Percentiles rank a stretch among this genome's conserved stretches.
Evolutionary conservation across 2,113 vertebrate species (phyloP).

Genomic region (Urocitellus parryii): DNA sequence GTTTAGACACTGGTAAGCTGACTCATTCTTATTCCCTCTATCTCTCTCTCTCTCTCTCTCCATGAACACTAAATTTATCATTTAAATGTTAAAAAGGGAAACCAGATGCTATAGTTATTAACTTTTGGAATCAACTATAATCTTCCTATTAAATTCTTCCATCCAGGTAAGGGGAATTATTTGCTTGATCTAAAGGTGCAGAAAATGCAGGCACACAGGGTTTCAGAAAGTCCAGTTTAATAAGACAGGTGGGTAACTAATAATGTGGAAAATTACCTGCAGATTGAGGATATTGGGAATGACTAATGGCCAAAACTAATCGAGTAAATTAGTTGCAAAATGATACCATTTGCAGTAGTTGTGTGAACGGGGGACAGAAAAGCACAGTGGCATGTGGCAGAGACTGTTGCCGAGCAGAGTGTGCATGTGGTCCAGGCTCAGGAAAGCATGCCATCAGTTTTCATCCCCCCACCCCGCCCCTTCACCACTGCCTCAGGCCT

Average conservation of each 20-base stretch:
- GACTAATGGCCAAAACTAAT: slow-evolving; percentile 93
- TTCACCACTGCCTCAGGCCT: neutral
- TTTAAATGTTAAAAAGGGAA: slow-evolving; percentile 89
- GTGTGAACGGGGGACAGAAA: slow-evolving; percentile 85
- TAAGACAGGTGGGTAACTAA: slow-evolving; percentile 94
- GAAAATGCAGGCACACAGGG: slow-evolving; percentile 89
- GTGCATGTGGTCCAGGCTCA: slow-evolving; percentile 86
- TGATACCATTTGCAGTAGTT: slow-evolving; percentile 91
- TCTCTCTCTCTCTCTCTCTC: slow-evolving; percentile 76
- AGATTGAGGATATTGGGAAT: slow-evolving; percentile 93
- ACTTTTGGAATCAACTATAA: slow-evolving; percentile 90
- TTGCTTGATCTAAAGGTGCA: slow-evolving; percentile 90
- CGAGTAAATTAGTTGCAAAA: slow-evolving; percentile 93
- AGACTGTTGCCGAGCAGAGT: slow-evolving; percentile 77
- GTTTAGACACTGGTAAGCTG: slow-evolving; percentile 78
- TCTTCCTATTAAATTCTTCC: slow-evolving; percentile 91
- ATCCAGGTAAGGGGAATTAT: slow-evolving; percentile 91
- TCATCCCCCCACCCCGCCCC: neutral
- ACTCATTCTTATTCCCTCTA: slow-evolving; percentile 68
- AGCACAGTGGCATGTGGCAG: slow-evolving; percentile 91
- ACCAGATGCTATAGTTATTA: slow-evolving; percentile 92
- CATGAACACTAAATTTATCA: slow-evolving; percentile 84
- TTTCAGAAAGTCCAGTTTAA: slow-evolving; percentile 92
- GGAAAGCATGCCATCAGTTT: slow-evolving; percentile 80
- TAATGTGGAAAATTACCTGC: slow-evolving; percentile 94